These are phyloP conservation scores for Ardeotis arabs DNA, from an alignment of 2,113 vertebrate species.

Conservation along the genomic window DNA sequence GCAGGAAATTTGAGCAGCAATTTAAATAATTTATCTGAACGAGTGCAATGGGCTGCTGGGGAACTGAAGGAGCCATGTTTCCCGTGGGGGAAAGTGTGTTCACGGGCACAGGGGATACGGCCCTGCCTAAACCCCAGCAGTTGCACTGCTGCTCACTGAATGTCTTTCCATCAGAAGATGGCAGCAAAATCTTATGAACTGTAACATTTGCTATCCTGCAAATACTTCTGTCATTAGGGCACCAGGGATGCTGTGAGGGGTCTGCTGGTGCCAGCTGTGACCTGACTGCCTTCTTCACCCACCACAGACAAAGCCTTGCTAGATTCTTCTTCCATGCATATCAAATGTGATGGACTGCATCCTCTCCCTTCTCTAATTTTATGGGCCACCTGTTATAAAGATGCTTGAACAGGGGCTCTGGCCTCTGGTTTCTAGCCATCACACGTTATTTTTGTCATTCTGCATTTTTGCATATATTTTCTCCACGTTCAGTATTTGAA, in stretches of 20 bases:
- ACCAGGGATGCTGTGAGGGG: neutral
- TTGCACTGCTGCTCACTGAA: neutral
- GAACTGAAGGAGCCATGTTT: accelerated
- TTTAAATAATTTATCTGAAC: neutral
- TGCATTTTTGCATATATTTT: neutral
- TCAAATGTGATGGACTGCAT: neutral
- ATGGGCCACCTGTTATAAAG: neutral
- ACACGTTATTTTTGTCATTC: accelerated
- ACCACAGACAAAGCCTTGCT: neutral
- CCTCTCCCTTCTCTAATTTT: neutral
- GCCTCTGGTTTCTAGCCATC: neutral
- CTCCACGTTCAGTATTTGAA: neutral
- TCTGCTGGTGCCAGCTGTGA: neutral
- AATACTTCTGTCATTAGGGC: neutral
- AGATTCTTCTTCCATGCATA: neutral
- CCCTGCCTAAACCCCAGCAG: neutral
- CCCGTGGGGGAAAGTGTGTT: accelerated
- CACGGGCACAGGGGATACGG: neutral
- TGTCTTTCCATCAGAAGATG: slow-evolving; percentile 76
- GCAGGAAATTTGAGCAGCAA: neutral
- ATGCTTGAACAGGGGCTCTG: neutral
- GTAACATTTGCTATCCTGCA: neutral
- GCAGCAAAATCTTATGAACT: slow-evolving; percentile 74
- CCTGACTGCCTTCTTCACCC: neutral
- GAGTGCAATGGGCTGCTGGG: neutral